A percentile compares a stretch with the other conserved stretches of the same genome.
Evolutionary conservation across 2,113 vertebrate genomes (phyloP).

Genomic region (Scophthalmus maximus): DNA sequence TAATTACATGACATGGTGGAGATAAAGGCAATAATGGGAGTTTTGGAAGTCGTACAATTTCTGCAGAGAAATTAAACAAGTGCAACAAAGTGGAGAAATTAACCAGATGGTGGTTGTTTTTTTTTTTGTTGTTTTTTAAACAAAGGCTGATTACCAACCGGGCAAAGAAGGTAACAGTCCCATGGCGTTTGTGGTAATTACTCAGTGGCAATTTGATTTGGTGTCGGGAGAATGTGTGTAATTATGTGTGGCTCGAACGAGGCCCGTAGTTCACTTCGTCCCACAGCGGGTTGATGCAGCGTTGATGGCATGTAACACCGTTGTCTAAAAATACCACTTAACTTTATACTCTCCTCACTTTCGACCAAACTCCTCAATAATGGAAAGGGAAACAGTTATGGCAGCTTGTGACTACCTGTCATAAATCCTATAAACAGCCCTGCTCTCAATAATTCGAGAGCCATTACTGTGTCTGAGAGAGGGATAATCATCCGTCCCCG

Average conservation of each 20-base stretch:
- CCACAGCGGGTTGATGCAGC: not conserved
- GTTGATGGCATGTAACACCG: not conserved
- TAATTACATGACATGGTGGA: slow-evolving; percentile 12
- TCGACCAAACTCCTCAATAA: slow-evolving; percentile 6
- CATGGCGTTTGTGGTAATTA: too few relatives aligned
- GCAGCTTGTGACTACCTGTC: slow-evolving; percentile 32
- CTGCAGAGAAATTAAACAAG: not conserved
- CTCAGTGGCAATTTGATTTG: too few relatives aligned
- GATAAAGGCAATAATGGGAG: slow-evolving; percentile 2
- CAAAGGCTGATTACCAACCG: too few relatives aligned
- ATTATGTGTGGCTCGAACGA: too few relatives aligned
- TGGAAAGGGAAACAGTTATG: slow-evolving; percentile 24
- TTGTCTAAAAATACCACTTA: not conserved
- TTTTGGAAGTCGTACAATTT: not conserved
- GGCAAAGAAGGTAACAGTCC: too few relatives aligned
- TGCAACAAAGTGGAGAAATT: not conserved
- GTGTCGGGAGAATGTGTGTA: not conserved
- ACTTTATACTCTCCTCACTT: not conserved
- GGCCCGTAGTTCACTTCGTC: too few relatives aligned
- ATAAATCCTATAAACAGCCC: slow-evolving; percentile 48
- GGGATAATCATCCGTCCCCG: slow-evolving; percentile 55
- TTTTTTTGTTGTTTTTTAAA: too few relatives aligned
- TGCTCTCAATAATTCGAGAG: slow-evolving; percentile 52
- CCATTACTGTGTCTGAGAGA: slow-evolving; percentile 47
- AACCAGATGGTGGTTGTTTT: not conserved